phyloP scores from a whole-genome alignment of 2,113 vertebrate species.

The Edolisoma coerulescens region DNA sequence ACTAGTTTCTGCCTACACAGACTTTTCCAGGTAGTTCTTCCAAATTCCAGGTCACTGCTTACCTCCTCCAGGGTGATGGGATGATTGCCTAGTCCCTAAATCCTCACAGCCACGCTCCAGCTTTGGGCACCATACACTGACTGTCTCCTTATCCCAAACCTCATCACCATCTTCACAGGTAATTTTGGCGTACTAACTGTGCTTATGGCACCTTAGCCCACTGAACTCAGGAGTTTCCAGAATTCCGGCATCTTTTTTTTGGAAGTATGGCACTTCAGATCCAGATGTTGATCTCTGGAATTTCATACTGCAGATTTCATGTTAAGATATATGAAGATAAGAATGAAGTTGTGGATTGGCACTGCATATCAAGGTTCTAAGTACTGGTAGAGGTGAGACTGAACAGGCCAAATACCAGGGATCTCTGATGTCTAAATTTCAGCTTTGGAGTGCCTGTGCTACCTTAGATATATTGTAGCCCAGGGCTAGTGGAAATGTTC shows the following conservation, averaged over 20 bases:
- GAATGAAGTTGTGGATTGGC: background rate
- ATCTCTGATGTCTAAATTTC: background rate
- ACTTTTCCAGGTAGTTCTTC: background rate
- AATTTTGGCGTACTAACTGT: background rate
- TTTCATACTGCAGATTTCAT: background rate
- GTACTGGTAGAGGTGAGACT: background rate
- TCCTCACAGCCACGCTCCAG: background rate
- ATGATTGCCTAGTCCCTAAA: background rate
- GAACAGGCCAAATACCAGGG: background rate
- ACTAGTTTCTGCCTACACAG: background rate
- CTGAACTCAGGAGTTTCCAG: background rate
- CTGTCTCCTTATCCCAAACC: background rate
- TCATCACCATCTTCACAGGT: accelerated
- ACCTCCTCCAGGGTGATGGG: accelerated
- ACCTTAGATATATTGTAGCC: background rate
- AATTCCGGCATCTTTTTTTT: background rate
- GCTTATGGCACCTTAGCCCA: background rate
- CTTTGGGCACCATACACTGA: background rate
- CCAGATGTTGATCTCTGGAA: background rate
- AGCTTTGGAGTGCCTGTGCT: background rate
- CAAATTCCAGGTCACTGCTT: background rate
- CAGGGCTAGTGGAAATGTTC: background rate
- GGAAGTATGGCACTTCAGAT: background rate
- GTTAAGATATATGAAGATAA: background rate
- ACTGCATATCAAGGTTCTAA: background rate